Evolutionary conservation across 2,113 vertebrate genomes (phyloP).

Genomic region (Archilochus colubris): DNA sequence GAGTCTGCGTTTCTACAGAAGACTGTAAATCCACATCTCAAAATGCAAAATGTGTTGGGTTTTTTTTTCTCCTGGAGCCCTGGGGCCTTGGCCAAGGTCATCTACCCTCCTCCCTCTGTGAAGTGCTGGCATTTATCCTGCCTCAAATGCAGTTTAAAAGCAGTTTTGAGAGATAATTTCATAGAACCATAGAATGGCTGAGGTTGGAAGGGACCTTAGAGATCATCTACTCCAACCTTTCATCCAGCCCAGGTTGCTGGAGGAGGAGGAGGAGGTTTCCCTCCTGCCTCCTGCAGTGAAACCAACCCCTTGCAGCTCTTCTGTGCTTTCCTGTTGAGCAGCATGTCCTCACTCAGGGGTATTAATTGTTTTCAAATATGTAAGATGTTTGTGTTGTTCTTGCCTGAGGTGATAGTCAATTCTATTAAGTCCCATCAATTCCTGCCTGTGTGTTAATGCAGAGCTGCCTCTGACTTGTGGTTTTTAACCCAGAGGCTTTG

Average conservation of each 20-base stretch:
- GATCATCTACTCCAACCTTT: too few species aligned
- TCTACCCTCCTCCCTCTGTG: background rate
- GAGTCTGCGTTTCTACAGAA: background rate
- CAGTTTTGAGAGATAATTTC: background rate
- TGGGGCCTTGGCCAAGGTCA: background rate
- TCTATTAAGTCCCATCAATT: conserved; percentile 19
- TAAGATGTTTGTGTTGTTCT: conserved; percentile 31
- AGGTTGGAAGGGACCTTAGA: too few species aligned
- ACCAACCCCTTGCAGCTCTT: accelerated
- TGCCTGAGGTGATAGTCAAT: background rate
- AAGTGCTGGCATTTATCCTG: background rate
- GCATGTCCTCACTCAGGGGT: background rate
- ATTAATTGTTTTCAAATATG: conserved; percentile 32
- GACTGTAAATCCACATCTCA: conserved; percentile 1
- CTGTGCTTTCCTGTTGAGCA: background rate
- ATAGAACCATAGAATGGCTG: background rate
- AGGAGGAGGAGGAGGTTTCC: background rate
- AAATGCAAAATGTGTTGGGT: background rate
- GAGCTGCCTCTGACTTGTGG: background rate
- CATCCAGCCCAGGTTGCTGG: too few species aligned
- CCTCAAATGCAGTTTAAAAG: background rate
- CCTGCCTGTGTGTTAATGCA: background rate
- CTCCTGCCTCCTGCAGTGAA: background rate
- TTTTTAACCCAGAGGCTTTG: background rate
- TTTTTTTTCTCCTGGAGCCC: background rate